Evolutionary conservation across 1,140 invertebrate genomes (phyloP), one percentile per base, ranked within the genome.

Genomic region (Proales similis): DNA sequence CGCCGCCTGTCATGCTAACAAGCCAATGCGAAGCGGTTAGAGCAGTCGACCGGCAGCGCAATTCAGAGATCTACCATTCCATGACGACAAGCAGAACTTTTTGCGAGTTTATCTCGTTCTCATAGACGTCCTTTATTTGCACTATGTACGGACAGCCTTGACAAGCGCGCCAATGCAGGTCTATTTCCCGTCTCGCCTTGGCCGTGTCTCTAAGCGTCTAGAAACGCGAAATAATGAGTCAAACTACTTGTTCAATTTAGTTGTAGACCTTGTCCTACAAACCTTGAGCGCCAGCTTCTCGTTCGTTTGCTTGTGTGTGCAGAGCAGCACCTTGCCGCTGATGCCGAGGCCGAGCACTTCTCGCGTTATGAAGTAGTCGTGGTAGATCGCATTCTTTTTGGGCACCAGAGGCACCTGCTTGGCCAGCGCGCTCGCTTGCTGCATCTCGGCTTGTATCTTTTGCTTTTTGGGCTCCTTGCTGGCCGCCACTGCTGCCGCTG

Each of bases 261-360:
- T 26, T 14, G 20, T 17, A 14, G 20, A 53, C 20, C 48, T 67
- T 74, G 73, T 2, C 4, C 17, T 48, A 5, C 14, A 45, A 17
- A 90, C 87, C 82, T 93, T 93, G 12, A 94, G 77, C 4, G 90
- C 90, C 74, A 81, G 90, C 73, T 90, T 90, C 67, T 83, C 74
- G 67, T 82, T 80, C 7, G 79, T 84, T 48, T 75, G 75, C 66
- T 82, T 84, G 19, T 79, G 79, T 66, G 79, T 85, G 68, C 76
- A 77, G 67, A 81, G 79, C 32, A 83, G 76, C 27, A 82, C 82
- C 82, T 95, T 95, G 32, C 93, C 93, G 75, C 94, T 96, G 66
- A 97, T 96, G 12, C 93, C 93, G 24, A 95, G 81, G n/a, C 93
- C 93, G 36, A 98, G 81, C 11, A 96, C 91, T 48, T 83, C 88